Evolutionary conservation across 2,113 vertebrate genomes (phyloP), one percentile per base, ranked within the genome.

Genomic region (Ammodytes marinus): DNA sequence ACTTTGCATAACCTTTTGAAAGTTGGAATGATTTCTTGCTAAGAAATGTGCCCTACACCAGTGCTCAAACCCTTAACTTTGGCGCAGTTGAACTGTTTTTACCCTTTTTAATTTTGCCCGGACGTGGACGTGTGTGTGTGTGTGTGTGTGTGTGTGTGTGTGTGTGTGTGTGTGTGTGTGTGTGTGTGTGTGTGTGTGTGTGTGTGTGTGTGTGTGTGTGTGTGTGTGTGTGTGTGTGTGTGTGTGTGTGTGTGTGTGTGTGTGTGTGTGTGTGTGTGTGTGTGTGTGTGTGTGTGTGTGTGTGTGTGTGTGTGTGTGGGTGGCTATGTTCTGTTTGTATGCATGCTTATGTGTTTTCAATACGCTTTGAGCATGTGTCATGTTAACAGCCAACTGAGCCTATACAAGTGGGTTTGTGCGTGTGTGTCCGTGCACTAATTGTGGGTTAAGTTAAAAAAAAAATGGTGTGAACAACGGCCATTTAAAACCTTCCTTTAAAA

Each of bases 401-500:
- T 1, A 37, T 72, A 45, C 17, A 6, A 6, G 47, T 61, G 4
- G 14, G 59, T 52, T 43, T 8, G 35, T 46, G 69, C 53, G 52
- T 52, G 39, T 61, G 59, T 54, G 13, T 52, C 12, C 17, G 77
- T 6, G 7, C 27, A 60, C 63, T 88, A 67, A 86, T 82, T 89
- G 43, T 69, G 12, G 64, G 19, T 74, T 19, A 59, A 63, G 49
- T 76, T 60, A 42, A 59, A 83, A 88, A 42, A 59, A 83, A 88
- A 79, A 82, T 49, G 52, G 50, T 78, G 55, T 84, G 75, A 88
- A 91, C 69, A 88, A 74, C 53, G 84, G 73, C 80, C 54, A 80
- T 86, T 89, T 88, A 78, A 85, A 88, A 68, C n/a, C 57, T 82
- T 54, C 68, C 39, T 81, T 86, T 84, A 80, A 83, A 74, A 91